Percentiles rank a stretch among this genome's conserved stretches.
Conservation (phyloP, 2,113 vertebrate genomes). For the Megaptera novaeangliae region DNA sequence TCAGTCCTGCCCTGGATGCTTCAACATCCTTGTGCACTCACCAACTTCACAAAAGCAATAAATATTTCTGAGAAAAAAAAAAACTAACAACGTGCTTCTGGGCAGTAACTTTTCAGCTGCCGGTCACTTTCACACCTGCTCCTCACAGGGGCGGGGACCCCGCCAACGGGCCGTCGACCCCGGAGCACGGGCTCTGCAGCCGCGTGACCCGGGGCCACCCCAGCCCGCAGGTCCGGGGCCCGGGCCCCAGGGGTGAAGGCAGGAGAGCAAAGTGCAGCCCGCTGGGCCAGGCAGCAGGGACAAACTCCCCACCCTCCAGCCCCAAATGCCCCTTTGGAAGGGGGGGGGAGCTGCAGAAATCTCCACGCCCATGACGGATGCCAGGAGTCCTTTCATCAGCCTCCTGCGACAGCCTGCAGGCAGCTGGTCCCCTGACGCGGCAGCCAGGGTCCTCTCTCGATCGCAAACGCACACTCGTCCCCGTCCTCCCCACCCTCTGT, state of each 20-base stretch:
- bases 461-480: background rate
- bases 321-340: background rate
- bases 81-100: background rate
- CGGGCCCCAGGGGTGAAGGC: background rate
- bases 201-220: fast-evolving
- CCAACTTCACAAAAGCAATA: background rate
- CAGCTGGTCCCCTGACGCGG: background rate
- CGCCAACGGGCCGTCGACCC: fast-evolving
- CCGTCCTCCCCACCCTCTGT: background rate
- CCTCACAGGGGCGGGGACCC: background rate
- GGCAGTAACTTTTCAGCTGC: background rate
- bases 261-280: no score
- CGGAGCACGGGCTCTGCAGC: background rate
- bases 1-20: background rate
- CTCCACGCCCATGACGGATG: background rate
- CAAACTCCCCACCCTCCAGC: background rate
- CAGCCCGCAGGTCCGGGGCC: fast-evolving
- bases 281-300: no score
- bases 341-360: background rate
- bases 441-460: constrained; percentile 17
- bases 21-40: background rate
- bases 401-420: background rate
- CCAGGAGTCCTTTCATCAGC: background rate
- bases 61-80: no score
- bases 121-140: background rate